These are phyloP conservation scores for Semotilus atromaculatus DNA, from an alignment of 2,797 vertebrate species.

Conservation along the genomic window DNA sequence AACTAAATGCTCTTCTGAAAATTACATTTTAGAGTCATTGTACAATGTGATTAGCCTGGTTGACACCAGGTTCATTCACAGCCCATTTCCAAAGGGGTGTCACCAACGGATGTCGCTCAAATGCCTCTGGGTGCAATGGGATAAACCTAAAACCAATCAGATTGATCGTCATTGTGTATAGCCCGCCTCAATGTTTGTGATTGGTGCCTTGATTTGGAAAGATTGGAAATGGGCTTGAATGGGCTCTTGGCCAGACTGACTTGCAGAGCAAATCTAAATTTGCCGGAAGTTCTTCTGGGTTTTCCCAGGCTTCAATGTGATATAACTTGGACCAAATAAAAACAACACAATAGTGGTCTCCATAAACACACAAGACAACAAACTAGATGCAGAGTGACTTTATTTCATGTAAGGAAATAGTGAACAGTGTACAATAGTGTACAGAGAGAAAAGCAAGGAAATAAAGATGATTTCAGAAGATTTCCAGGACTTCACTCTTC, in stretches of 20 bases:
- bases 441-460: neutral
- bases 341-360: neutral
- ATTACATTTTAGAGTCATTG: neutral
- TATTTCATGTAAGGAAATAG: constrained; percentile 20
- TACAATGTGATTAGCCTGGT: neutral
- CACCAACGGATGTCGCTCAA: too few relatives aligned
- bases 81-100: too few relatives aligned
- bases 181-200: too few relatives aligned
- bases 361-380: constrained; percentile 13
- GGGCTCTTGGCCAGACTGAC: too few relatives aligned
- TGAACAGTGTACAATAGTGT: neutral
- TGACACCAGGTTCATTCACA: too few relatives aligned
- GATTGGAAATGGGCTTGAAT: too few relatives aligned
- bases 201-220: too few relatives aligned
- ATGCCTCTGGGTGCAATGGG: too few relatives aligned
- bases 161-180: too few relatives aligned
- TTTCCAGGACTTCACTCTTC: constrained; percentile 76
- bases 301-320: neutral
- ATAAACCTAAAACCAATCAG: too few relatives aligned
- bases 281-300: too few relatives aligned
- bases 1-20: neutral
- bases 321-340: neutral
- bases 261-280: too few relatives aligned
- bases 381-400: constrained; percentile 30
- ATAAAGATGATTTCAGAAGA: constrained; percentile 53